phyloP scores from a whole-genome alignment of 2,113 vertebrate species.

The Panurus biarmicus region DNA sequence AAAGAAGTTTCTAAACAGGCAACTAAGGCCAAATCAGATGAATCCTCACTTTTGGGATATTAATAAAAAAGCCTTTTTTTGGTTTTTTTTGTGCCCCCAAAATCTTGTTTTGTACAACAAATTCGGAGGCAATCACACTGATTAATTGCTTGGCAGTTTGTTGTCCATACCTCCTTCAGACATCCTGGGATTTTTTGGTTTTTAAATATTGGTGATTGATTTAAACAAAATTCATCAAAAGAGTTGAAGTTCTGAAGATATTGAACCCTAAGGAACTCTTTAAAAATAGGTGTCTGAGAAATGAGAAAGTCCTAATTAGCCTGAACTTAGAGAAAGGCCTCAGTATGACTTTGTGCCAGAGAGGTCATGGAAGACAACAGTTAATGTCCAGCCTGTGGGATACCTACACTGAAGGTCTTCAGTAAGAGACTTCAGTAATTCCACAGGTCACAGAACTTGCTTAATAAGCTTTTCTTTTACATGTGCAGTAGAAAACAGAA shows the following conservation, averaged over 20 bases:
- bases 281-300: background rate
- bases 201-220: background rate
- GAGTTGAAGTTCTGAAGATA: background rate
- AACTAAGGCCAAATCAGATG: background rate
- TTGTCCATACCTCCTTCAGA: background rate
- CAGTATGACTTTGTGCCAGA: background rate
- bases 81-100: fast-evolving
- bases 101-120: fast-evolving
- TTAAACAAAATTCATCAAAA: background rate
- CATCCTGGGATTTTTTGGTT: fast-evolving
- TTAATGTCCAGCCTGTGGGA: background rate
- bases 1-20: background rate
- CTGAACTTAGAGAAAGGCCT: background rate
- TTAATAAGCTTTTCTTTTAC: background rate
- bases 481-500: background rate
- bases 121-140: background rate
- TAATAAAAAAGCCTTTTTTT: too few species aligned
- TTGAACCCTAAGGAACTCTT: background rate
- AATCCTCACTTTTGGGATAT: background rate
- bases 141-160: background rate
- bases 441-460: background rate
- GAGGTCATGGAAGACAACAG: background rate
- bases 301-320: background rate
- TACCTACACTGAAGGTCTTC: background rate
- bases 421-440: background rate